These are phyloP conservation scores for Ondatra zibethicus DNA, from an alignment of 2,113 vertebrate species.

Conservation along the genomic window DNA sequence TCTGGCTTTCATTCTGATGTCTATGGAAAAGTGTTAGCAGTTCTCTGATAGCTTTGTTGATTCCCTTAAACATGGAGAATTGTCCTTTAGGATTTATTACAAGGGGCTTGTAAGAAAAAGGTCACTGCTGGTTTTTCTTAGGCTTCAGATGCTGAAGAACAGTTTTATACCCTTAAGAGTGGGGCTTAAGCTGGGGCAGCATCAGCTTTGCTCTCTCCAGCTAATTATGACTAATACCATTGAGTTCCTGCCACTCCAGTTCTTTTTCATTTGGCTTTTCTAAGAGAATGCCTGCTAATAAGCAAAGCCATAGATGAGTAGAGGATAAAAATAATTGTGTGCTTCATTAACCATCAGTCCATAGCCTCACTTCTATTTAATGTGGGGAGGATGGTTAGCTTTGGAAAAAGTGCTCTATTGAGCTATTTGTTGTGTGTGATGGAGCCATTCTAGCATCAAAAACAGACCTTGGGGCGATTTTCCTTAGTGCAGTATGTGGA, in stretches of 20 bases:
- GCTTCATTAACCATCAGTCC: constrained; percentile 63
- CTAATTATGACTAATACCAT: constrained; percentile 74
- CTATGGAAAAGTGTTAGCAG: constrained; percentile 54
- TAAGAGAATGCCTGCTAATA: constrained; percentile 68
- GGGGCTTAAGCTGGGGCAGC: constrained; percentile 30
- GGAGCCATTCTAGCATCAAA: not conserved
- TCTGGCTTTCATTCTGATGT: constrained; percentile 48
- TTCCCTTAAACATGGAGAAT: constrained; percentile 60
- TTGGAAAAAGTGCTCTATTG: constrained; percentile 24
- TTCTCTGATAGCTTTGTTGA: constrained; percentile 42
- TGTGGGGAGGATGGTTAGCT: constrained; percentile 28
- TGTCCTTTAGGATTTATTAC: constrained; percentile 69
- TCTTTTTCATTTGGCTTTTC: constrained; percentile 64
- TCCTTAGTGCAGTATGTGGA: constrained; percentile 4
- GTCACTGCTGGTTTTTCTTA: constrained; percentile 66
- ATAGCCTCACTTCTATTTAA: constrained; percentile 36
- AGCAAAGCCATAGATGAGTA: constrained; percentile 58
- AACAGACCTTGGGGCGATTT: constrained; percentile 7
- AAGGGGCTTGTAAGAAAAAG: constrained; percentile 52
- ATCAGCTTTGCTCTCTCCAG: constrained; percentile 59
- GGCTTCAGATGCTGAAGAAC: constrained; percentile 35
- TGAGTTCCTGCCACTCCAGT: constrained; percentile 50
- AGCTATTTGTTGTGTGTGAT: constrained; percentile 38
- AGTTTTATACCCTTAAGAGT: constrained; percentile 68
- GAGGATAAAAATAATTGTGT: constrained; percentile 74